phyloP scores from a whole-genome alignment of 2,888 invertebrate genomes.

The Rotaria socialis region DNA sequence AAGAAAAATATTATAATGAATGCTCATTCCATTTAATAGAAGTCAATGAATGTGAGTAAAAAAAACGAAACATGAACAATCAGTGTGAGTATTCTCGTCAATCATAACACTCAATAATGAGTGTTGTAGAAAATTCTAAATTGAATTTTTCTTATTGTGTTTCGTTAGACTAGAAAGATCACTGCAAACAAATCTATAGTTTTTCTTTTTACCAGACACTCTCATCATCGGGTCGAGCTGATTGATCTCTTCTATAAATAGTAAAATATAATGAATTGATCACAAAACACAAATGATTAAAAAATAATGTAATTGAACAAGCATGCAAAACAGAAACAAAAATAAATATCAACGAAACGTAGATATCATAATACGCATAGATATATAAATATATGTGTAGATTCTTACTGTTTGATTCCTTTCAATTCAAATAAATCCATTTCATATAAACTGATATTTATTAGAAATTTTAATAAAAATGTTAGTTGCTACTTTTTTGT shows the following conservation, averaged over 20 bases:
- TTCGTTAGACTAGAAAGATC: background rate
- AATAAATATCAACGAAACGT: background rate
- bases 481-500: no score
- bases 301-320: background rate
- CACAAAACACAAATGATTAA: background rate
- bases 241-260: slow-evolving; percentile 30
- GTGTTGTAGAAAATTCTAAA: background rate
- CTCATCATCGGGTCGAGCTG: background rate
- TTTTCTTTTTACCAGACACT: slow-evolving; percentile 37
- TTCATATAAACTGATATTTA: slow-evolving; percentile 30
- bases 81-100: background rate
- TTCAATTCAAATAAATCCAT: background rate
- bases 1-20: background rate
- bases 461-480: background rate
- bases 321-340: background rate
- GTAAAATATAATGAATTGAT: background rate
- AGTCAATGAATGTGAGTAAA: no score
- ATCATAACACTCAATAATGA: background rate
- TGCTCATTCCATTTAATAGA: background rate
- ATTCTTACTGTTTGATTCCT: background rate
- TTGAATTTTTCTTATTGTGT: background rate
- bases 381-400: background rate
- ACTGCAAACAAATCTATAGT: slow-evolving; percentile 47
- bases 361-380: no score
- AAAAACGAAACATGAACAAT: background rate